Evolutionary conservation across 2,797 vertebrate species (phyloP).

Genomic region (Chelmon rostratus): DNA sequence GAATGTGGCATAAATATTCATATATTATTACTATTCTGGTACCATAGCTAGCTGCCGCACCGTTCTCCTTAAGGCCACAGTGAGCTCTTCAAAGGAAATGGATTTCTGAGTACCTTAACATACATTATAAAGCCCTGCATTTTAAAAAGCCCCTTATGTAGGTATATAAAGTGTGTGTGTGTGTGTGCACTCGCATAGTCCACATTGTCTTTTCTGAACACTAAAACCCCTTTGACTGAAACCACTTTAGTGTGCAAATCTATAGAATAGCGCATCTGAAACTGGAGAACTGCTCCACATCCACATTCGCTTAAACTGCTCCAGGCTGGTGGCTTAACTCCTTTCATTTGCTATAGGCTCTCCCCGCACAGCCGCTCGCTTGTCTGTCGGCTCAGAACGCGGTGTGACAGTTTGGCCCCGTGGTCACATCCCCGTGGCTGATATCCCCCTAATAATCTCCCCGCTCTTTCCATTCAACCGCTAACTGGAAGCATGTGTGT

Average conservation of each 20-base stretch:
- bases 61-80: conserved; percentile 73
- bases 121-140: conserved; percentile 64
- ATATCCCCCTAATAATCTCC: conserved; percentile 72
- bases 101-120: conserved; percentile 69
- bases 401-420: conserved; percentile 60
- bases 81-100: conserved; percentile 76
- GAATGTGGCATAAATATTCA: conserved; percentile 76
- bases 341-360: conserved; percentile 53
- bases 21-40: conserved; percentile 72
- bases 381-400: conserved; percentile 50
- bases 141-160: conserved; percentile 50
- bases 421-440: conserved; percentile 56
- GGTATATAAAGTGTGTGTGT: conserved; percentile 6
- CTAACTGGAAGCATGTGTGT: conserved; percentile 51
- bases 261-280: conserved; percentile 50
- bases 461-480: conserved; percentile 39
- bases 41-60: conserved; percentile 51
- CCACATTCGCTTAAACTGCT: conserved; percentile 37
- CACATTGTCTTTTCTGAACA: conserved; percentile 60
- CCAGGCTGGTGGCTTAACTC: conserved; percentile 60
- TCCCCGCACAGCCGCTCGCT: conserved; percentile 36
- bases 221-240: conserved; percentile 50
- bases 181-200: conserved; percentile 18
- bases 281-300: conserved; percentile 15
- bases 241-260: conserved; percentile 45